Evolutionary conservation across 2,888 invertebrate species (phyloP), one percentile per base, ranked within the genome.

Genomic region (Ochlodes sylvanus): DNA sequence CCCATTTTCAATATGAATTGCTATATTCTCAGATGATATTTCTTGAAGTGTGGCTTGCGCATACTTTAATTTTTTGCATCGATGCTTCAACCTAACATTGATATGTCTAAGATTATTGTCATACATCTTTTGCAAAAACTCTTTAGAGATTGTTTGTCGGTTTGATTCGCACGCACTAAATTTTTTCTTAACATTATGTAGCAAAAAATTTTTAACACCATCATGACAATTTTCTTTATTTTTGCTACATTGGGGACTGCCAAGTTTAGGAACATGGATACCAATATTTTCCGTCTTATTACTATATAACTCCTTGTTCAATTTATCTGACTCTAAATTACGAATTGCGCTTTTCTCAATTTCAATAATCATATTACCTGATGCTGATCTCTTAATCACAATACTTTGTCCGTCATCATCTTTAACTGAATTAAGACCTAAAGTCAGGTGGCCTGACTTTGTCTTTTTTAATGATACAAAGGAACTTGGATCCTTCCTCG

Each of bases 391-490:
- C 15, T 69, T 70, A n/a, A 69, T 58, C 41, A 69, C 41, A 61
- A 72, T 61, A 54, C 41, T 68, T 19, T 69, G 47, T 7, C 50
- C 61, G 4, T 21, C 19, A 42, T 61, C 57, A 7, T 61, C 27
- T 21, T 21, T 42, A 14, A 73, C 66, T 4, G 71, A 69, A 63
- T 73, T 72, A 14, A 84, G 81, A 70, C 79, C 70, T 27, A 85
- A 57, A 19, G 74, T 50, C 47, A 77, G 70, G 61, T 80, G 73
- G 0, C 79, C 82, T 3, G 84, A 79, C 32, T 72, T 61, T 5
- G 79, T 79, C 76, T 76, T 78, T 32, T 73, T 77, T 10, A 81
- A 70, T 55, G 68, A 75, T 3, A 79, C 72, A 47, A 66, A 70
- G 21, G 81, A 66, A 63, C 75, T 74, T 12, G 76, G 68, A 69